These are phyloP conservation scores for Sylvia borin DNA, from an alignment of 2,797 vertebrate species.

Conservation along the genomic window DNA sequence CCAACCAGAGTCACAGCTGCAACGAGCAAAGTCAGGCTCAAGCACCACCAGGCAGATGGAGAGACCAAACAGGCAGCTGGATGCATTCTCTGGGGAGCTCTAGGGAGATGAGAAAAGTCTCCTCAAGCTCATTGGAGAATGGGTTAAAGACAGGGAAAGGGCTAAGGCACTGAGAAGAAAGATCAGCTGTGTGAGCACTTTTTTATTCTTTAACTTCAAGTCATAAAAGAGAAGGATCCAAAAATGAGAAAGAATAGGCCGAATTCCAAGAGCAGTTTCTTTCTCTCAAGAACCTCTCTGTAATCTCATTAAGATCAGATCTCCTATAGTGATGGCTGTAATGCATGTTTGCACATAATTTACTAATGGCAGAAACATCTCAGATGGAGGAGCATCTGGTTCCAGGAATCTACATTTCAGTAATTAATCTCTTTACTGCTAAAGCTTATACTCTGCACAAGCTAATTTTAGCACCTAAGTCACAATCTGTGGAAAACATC, in stretches of 20 bases:
- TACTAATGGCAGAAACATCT: background rate
- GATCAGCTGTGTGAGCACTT: background rate
- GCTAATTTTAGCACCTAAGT: background rate
- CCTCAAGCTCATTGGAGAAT: background rate
- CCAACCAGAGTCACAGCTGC: background rate
- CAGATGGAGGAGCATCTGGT: background rate
- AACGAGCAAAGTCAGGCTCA: background rate
- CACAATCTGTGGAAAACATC: background rate
- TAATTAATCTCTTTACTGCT: background rate
- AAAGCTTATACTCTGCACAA: background rate
- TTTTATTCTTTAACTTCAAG: background rate
- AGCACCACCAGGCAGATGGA: background rate
- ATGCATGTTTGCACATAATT: background rate
- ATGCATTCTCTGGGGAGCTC: background rate
- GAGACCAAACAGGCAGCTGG: background rate
- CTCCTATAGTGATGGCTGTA: background rate
- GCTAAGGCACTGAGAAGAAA: background rate
- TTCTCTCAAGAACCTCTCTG: background rate
- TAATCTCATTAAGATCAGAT: slow-evolving; percentile 1
- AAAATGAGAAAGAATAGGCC: background rate
- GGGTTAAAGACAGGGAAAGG: background rate
- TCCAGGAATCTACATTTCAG: background rate
- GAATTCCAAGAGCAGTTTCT: background rate
- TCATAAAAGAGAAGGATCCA: background rate
- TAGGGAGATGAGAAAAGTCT: background rate